Conservation (phyloP, 2,888 invertebrate genomes). For the Agrilus biguttatus region DNA sequence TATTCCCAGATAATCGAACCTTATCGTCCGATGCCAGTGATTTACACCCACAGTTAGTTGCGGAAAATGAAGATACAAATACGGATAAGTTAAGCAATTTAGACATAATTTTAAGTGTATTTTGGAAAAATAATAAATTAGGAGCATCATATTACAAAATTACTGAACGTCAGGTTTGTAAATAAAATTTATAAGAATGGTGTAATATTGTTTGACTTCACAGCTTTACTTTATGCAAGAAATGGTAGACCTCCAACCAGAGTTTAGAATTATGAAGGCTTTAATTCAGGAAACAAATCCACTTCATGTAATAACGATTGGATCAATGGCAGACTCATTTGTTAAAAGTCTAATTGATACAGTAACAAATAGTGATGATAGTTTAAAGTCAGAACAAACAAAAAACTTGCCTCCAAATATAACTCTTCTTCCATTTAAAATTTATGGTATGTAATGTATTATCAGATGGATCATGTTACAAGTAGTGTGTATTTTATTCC, state of each 20-base stretch:
- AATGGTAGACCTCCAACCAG: constrained; percentile 46
- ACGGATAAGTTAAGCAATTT: neutral
- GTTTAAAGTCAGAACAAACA: constrained; percentile 16
- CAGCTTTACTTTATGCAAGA: constrained; percentile 54
- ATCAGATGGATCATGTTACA: neutral
- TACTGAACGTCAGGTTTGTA: constrained; percentile 43
- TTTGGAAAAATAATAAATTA: constrained; percentile 49
- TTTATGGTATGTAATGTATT: constrained; percentile 36
- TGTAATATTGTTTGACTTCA: constrained; percentile 6
- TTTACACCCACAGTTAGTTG: too few species aligned
- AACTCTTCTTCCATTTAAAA: constrained; percentile 39
- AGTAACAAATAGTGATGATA: constrained; percentile 11
- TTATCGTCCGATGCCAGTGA: too few species aligned
- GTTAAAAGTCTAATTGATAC: constrained; percentile 20
- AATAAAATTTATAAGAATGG: neutral
- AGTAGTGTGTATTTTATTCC: constrained; percentile 4
- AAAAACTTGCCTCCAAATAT: constrained; percentile 34
- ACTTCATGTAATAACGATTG: constrained; percentile 37
- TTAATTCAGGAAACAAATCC: constrained; percentile 48
- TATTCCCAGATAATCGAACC: too few species aligned
- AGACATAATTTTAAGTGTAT: constrained; percentile 46
- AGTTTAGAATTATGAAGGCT: constrained; percentile 42
- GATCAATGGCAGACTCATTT: constrained; percentile 38
- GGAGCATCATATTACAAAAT: constrained; percentile 63
- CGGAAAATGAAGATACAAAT: too few species aligned